phyloP scores from a whole-genome alignment of 1,140 invertebrate genomes.

The Drosophila biarmipes region DNA sequence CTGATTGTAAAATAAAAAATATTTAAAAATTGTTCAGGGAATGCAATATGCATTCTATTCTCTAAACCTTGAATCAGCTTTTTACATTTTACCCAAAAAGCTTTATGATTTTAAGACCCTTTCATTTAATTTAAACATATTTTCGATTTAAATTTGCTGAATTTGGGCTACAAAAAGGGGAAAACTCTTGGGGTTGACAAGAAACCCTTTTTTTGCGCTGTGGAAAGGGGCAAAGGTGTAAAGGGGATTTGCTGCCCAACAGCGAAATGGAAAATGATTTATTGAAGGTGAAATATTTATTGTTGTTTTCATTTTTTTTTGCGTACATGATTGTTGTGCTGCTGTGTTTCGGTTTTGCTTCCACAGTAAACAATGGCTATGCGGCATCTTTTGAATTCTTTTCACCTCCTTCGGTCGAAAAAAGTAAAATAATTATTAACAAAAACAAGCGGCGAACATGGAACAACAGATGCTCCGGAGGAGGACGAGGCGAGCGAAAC shows the following conservation, averaged over 20 bases:
- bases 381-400: conserved; percentile 79
- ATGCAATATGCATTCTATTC: no score
- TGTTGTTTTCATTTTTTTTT: conserved; percentile 59
- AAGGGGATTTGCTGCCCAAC: conserved; percentile 41
- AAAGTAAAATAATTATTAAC: conserved; percentile 80
- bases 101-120: background rate
- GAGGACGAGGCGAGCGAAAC: conserved; percentile 15
- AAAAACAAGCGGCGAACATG: conserved; percentile 53
- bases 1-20: no score
- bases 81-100: background rate
- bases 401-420: conserved; percentile 45
- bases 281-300: conserved; percentile 84
- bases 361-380: conserved; percentile 63
- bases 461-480: conserved; percentile 44
- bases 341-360: conserved; percentile 37
- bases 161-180: background rate
- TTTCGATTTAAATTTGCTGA: conserved; percentile 20
- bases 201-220: conserved; percentile 41
- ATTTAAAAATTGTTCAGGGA: no score
- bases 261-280: conserved; percentile 79
- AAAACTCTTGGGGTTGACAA: conserved; percentile 41
- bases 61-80: no score
- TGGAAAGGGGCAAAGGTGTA: conserved; percentile 18
- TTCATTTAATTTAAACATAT: conserved; percentile 8
- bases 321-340: conserved; percentile 6